A percentile compares a stretch with the other conserved stretches of the same genome.
These are phyloP conservation scores for Daktulosphaira vitifoliae DNA, from an alignment of 1,140 invertebrate species.

Conservation along the genomic window DNA sequence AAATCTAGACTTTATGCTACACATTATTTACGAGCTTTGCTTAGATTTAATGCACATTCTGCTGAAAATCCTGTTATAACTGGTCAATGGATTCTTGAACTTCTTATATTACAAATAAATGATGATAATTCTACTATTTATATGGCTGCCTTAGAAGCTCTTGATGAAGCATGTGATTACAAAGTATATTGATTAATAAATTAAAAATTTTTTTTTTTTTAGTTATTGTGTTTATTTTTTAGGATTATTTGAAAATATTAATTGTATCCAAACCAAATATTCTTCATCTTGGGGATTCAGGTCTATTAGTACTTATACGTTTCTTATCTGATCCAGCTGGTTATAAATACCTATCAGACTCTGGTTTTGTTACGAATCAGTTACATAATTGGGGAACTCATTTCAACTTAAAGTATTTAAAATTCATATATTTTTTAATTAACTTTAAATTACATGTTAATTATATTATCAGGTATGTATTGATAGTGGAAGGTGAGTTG, in stretches of 20 bases:
- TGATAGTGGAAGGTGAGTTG: slow-evolving; percentile 75
- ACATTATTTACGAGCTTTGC: slow-evolving; percentile 74
- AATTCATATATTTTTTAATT: neutral
- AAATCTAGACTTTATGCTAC: slow-evolving; percentile 79
- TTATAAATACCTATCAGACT: slow-evolving; percentile 57
- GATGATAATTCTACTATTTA: slow-evolving; percentile 69
- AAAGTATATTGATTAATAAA: slow-evolving; percentile 47
- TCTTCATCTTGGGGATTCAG: slow-evolving; percentile 69
- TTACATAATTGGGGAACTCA: slow-evolving; percentile 65
- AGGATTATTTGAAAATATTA: slow-evolving; percentile 68
- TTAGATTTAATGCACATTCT: slow-evolving; percentile 57
- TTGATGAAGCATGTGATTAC: slow-evolving; percentile 89
- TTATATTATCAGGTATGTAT: slow-evolving; percentile 59
- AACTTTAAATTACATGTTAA: neutral
- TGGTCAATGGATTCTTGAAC: slow-evolving; percentile 64
- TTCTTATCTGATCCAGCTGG: slow-evolving; percentile 67
- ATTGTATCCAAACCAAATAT: slow-evolving; percentile 64
- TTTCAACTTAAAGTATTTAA: slow-evolving; percentile 58
- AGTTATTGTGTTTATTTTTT: slow-evolving; percentile 35
- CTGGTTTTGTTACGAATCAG: slow-evolving; percentile 61
- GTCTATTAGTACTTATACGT: slow-evolving; percentile 70
- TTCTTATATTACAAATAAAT: slow-evolving; percentile 70
- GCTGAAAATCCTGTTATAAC: slow-evolving; percentile 44
- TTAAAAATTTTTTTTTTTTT: too few relatives aligned
- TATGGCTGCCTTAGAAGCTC: slow-evolving; percentile 64